Conservation (phyloP, 2,113 vertebrate genomes). For the Falcunculus frontatus region DNA sequence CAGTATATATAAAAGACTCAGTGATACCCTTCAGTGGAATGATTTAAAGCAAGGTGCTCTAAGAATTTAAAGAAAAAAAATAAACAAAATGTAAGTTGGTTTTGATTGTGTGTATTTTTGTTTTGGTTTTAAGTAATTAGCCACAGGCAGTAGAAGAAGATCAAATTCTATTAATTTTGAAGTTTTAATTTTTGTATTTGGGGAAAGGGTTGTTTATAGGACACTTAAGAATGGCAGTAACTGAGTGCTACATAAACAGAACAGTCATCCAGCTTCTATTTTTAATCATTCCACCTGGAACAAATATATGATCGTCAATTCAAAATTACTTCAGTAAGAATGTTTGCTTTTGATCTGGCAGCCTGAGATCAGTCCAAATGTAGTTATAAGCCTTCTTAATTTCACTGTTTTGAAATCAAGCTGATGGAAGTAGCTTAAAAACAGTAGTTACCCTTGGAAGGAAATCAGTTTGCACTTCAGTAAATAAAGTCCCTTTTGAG, state of each 20-base stretch:
- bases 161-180: background rate
- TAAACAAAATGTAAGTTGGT: background rate
- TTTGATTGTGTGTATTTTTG: background rate
- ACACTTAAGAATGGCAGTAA: background rate
- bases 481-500: constrained; percentile 1
- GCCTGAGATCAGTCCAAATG: background rate
- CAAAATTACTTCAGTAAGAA: background rate
- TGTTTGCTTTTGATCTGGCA: constrained; percentile 6
- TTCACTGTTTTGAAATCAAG: background rate
- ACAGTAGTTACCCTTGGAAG: background rate
- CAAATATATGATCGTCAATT: background rate
- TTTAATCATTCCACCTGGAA: background rate
- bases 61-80: background rate
- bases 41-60: background rate
- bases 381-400: background rate
- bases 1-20: background rate
- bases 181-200: background rate
- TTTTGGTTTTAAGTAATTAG: background rate
- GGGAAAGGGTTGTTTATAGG: background rate
- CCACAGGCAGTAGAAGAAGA: background rate
- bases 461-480: constrained; percentile 10
- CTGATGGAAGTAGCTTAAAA: background rate
- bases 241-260: background rate
- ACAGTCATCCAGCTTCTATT: background rate
- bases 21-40: background rate